These are phyloP conservation scores for Coreoperca whiteheadi DNA, from an alignment of 2,113 vertebrate genomes.

Conservation along the genomic window DNA sequence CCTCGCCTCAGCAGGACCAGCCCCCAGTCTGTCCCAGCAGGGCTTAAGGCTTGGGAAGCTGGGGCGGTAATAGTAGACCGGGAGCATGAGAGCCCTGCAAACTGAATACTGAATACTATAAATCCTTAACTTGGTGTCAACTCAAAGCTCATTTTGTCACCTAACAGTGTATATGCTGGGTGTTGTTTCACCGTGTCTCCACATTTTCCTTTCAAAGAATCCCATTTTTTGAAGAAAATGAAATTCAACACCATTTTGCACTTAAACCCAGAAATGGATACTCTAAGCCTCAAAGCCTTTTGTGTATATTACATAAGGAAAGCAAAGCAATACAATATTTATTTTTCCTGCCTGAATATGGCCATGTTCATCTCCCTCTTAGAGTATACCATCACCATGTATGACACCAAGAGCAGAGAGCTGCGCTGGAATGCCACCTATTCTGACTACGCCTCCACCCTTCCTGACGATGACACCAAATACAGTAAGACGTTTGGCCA, in stretches of 20 bases:
- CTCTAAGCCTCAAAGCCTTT: not conserved
- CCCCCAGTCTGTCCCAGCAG: not conserved
- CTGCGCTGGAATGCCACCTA: conserved; percentile 99
- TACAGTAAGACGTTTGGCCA: conserved; percentile 87
- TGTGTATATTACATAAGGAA: conserved; percentile 11
- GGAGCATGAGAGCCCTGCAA: not conserved
- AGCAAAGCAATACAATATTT: not conserved
- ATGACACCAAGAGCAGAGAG: conserved; percentile 97
- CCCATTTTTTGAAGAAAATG: not conserved
- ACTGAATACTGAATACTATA: not conserved
- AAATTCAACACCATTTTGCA: conserved; percentile 15
- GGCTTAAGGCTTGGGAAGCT: not conserved
- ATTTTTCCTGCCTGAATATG: not conserved
- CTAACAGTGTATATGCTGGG: not conserved
- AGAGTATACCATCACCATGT: conserved; percentile 99
- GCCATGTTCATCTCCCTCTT: conserved; percentile 26
- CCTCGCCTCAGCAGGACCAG: not conserved
- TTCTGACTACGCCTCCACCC: conserved; percentile 94
- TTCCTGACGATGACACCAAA: conserved; percentile 93
- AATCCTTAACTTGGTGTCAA: conserved; percentile 32
- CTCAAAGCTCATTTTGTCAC: conserved; percentile 26
- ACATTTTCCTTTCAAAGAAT: too few relatives aligned
- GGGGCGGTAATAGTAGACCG: conserved; percentile 6
- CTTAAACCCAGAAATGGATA: conserved; percentile 11
- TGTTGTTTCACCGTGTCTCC: conserved; percentile 20